These are phyloP conservation scores for Potamilus streckersoni DNA, from an alignment of 1,140 invertebrate species.

Conservation along the genomic window DNA sequence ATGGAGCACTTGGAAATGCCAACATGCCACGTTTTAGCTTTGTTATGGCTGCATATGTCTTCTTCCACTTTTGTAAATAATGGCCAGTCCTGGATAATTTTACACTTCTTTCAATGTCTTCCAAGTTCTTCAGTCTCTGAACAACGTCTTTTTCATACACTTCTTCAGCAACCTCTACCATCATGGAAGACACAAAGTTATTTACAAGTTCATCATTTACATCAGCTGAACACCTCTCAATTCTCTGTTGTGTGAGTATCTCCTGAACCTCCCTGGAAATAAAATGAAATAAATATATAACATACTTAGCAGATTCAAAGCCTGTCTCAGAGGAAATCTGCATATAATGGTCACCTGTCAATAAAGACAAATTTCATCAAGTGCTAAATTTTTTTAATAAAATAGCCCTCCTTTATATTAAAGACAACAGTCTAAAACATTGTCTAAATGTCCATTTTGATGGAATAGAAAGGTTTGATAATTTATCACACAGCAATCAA, in stretches of 20 bases:
- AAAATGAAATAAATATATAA: neutral
- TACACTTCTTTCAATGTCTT: conserved; percentile 44
- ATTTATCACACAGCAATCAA: too few relatives aligned
- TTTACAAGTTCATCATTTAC: conserved; percentile 36
- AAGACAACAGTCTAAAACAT: too few relatives aligned
- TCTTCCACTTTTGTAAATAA: conserved; percentile 51
- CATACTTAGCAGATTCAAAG: neutral
- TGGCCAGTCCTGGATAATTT: conserved; percentile 35
- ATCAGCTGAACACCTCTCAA: conserved; percentile 31
- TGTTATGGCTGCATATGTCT: conserved; percentile 31
- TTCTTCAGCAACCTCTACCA: conserved; percentile 38
- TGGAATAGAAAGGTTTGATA: too few relatives aligned
- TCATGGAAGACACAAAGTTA: conserved; percentile 36
- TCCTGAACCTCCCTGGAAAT: conserved; percentile 45
- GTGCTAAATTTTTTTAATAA: too few relatives aligned
- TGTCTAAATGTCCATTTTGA: too few relatives aligned
- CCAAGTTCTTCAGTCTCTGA: conserved; percentile 51
- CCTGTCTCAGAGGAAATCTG: too few relatives aligned
- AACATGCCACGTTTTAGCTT: conserved; percentile 58
- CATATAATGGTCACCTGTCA: too few relatives aligned
- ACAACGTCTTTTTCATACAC: conserved; percentile 56
- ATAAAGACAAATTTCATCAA: too few relatives aligned
- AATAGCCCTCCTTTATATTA: too few relatives aligned
- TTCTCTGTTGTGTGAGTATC: conserved; percentile 38
- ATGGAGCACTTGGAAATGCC: conserved; percentile 56